Conservation (phyloP, 2,113 vertebrate species). For the Galemys pyrenaicus region DNA sequence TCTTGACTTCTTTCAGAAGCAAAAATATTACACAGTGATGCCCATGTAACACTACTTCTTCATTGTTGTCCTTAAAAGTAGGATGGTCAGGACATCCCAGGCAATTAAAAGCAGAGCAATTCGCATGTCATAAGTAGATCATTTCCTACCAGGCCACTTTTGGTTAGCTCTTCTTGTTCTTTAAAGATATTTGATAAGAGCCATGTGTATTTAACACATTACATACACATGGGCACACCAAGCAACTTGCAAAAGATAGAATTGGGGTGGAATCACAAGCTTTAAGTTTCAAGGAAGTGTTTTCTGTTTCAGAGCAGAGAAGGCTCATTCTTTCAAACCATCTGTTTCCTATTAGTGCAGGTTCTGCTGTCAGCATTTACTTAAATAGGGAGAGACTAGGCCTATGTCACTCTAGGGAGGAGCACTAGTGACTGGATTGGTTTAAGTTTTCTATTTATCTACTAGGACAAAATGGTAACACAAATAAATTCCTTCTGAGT, state of each 20-base stretch:
- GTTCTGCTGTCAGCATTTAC: conserved; percentile 23
- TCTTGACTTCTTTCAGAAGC: conserved; percentile 56
- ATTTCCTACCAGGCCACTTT: not conserved
- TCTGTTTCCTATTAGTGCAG: conserved; percentile 56
- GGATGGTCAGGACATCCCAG: not conserved
- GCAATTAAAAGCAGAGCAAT: conserved; percentile 4
- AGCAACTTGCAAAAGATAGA: conserved; percentile 22
- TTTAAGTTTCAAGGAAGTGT: conserved; percentile 28
- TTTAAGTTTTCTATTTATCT: conserved; percentile 56
- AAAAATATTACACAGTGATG: not conserved
- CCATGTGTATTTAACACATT: not conserved
- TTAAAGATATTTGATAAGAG: not conserved
- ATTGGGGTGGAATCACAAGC: not conserved
- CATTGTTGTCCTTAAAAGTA: not conserved
- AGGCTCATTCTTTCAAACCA: not conserved
- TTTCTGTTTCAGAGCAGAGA: conserved; percentile 57
- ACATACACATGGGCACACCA: not conserved
- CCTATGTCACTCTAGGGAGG: not conserved
- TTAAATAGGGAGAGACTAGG: not conserved
- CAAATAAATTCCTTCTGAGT: conserved; percentile 19
- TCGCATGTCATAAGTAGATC: not conserved
- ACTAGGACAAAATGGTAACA: conserved; percentile 28
- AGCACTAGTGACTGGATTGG: not conserved
- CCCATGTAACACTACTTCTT: not conserved
- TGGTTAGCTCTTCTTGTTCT: not conserved